Evolutionary conservation across 2,888 invertebrate genomes (phyloP).

Genomic region (Drosophila cognata): DNA sequence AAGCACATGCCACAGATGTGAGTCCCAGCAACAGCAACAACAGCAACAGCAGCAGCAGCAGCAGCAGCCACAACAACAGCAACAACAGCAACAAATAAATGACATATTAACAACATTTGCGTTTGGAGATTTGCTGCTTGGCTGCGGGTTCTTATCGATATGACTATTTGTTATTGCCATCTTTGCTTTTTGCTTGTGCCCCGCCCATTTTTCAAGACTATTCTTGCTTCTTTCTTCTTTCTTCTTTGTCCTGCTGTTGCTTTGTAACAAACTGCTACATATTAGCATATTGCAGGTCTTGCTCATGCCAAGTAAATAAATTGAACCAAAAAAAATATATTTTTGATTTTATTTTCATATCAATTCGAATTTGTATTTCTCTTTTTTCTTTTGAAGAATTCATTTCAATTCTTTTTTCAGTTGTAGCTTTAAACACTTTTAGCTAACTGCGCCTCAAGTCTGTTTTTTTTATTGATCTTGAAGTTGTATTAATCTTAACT

Average conservation of each 20-base stretch:
- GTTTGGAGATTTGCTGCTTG: conserved; percentile 26
- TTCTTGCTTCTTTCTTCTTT: background rate
- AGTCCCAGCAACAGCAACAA: conserved; percentile 27
- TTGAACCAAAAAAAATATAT: background rate
- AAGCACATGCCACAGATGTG: conserved; percentile 73
- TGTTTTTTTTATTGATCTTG: background rate
- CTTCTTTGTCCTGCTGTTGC: background rate
- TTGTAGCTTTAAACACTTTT: background rate
- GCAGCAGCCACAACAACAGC: conserved; percentile 2
- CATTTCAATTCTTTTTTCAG: conserved; percentile 2
- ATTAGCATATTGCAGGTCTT: conserved; percentile 14
- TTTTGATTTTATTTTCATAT: background rate
- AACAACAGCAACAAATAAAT: conserved; percentile 39
- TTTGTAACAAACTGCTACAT: background rate
- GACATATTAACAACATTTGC: conserved; percentile 54
- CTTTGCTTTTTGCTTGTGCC: background rate
- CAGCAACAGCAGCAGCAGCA: background rate
- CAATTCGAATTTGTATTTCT: background rate
- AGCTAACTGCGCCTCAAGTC: conserved; percentile 2
- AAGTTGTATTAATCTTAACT: too few species aligned
- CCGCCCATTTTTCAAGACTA: background rate
- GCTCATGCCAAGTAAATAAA: background rate
- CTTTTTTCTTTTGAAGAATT: background rate
- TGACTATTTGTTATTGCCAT: conserved; percentile 37
- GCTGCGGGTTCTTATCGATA: conserved; percentile 38